Base-by-base conservation (phyloP, 2,113 vertebrate genomes). In the Pao palembangensis region DNA sequence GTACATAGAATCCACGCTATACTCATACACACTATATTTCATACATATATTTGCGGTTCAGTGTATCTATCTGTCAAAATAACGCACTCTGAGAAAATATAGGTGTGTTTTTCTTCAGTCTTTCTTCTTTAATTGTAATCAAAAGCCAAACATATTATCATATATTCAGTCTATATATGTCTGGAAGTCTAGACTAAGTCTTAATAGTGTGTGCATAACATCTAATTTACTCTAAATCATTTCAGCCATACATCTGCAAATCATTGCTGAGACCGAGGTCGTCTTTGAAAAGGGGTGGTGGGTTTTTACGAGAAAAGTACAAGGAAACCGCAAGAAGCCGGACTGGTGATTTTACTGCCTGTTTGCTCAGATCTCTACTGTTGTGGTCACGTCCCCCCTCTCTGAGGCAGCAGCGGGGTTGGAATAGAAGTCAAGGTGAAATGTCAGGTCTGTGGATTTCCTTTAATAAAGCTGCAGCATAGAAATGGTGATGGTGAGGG, bases 211-310 rank as follows among this genome's bases (percentile, higher is more conserved):
- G 20, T 23, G 38, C 69, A 82, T 81, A 79, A 47, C 59, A 66
- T 85, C 79, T 68, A 23, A 75, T 83, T 60, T 54, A 69, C 61
- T 64, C 71, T 47, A 46, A 11, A 68, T 41, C 53, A 17, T 31
- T 54, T 62, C n/a, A 18, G 14, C 61, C 51, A 21, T 80, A 75
- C 89, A 90, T 87, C 84, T 90, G 85, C 51, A 67, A 84, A 51
- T 64, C 71, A 80, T 86, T 79, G 80, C 81, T 75, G 71, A 62
- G 79, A 69, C 61, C 6, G 54, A 48, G 31, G 25, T 65, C 17
- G 67, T 71, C 67, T 85, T 82, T 83, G 77, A 82, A 79, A 83
- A 34, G 34, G 51, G 69, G 76, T 28, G 58, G 52, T 77, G 70
- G 59, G 44, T 55, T 82, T 87, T 87, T 80, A 86, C 79, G 63